Conservation (phyloP, 2,113 vertebrate genomes). For the Nesoenas mayeri region DNA sequence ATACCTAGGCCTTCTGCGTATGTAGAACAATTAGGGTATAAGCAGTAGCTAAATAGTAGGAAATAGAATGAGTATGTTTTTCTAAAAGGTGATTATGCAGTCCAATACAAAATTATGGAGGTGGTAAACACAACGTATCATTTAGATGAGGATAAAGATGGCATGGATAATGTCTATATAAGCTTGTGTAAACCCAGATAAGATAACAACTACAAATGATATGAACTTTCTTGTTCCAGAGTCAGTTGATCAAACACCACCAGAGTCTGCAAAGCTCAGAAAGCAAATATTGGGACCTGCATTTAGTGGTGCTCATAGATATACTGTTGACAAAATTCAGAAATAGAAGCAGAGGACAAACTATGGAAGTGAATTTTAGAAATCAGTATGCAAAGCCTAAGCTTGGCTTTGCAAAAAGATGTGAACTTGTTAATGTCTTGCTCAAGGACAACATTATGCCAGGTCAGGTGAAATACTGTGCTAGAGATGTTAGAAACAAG, state of each 20-base stretch:
- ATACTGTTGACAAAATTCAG: not conserved
- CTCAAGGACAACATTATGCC: not conserved
- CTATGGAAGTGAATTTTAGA: not conserved
- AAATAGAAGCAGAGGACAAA: not conserved
- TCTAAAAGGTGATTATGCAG: not conserved
- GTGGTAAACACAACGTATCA: not conserved
- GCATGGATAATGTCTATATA: fast-evolving
- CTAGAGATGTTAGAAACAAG: not conserved
- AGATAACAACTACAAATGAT: not conserved
- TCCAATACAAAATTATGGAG: not conserved
- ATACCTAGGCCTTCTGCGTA: not conserved
- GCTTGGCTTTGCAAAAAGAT: not conserved
- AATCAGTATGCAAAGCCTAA: not conserved
- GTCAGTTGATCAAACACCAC: not conserved
- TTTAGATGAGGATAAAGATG: not conserved
- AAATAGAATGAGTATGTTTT: not conserved
- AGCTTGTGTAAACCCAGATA: not conserved
- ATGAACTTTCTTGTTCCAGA: not conserved
- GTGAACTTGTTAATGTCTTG: not conserved
- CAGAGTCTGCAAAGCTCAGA: not conserved
- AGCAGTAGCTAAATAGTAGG: not conserved
- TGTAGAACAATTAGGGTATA: not conserved
- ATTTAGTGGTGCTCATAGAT: not conserved
- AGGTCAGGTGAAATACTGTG: not conserved
- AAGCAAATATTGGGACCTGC: not conserved